A percentile compares a stretch with the other conserved stretches of the same genome.
Conservation (phyloP, 2,888 invertebrate species). For the Latrodectus hesperus region DNA sequence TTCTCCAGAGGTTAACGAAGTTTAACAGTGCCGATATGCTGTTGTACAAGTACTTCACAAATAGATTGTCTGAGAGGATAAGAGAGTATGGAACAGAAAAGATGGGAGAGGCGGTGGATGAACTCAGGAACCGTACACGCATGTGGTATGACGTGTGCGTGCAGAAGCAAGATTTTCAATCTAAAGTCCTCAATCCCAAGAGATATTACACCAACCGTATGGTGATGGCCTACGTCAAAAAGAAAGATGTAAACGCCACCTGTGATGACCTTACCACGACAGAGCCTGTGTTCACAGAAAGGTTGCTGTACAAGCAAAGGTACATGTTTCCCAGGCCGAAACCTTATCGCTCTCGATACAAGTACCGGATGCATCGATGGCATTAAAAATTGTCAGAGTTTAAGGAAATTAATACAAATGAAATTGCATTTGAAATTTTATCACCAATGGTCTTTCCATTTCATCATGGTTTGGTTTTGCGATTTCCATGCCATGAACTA, state of each 20-base stretch:
- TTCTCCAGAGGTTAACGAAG: constrained; percentile 50
- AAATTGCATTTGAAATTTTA: too few species aligned
- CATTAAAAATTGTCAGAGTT: constrained; percentile 2
- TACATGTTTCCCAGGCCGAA: constrained; percentile 62
- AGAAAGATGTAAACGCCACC: constrained; percentile 53
- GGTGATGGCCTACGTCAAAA: constrained; percentile 66
- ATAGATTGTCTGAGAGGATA: constrained; percentile 64
- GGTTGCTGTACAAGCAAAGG: constrained; percentile 47
- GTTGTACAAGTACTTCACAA: constrained; percentile 70
- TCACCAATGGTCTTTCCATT: too few species aligned
- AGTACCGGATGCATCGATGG: constrained; percentile 39
- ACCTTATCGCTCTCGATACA: constrained; percentile 29
- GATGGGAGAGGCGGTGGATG: constrained; percentile 67
- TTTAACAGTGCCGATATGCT: constrained; percentile 70
- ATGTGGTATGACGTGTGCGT: constrained; percentile 70
- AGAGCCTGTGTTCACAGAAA: constrained; percentile 68
- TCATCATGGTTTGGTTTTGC: too few species aligned
- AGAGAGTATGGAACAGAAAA: constrained; percentile 65
- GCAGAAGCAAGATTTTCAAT: constrained; percentile 60
- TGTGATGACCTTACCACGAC: constrained; percentile 66
- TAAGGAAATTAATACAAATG: background rate
- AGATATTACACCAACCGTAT: constrained; percentile 48
- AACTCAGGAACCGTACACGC: constrained; percentile 56
- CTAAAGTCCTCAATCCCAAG: constrained; percentile 51
- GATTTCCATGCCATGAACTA: too few species aligned